Conservation (phyloP, 2,113 vertebrate species). For the Perca schrenkii region DNA sequence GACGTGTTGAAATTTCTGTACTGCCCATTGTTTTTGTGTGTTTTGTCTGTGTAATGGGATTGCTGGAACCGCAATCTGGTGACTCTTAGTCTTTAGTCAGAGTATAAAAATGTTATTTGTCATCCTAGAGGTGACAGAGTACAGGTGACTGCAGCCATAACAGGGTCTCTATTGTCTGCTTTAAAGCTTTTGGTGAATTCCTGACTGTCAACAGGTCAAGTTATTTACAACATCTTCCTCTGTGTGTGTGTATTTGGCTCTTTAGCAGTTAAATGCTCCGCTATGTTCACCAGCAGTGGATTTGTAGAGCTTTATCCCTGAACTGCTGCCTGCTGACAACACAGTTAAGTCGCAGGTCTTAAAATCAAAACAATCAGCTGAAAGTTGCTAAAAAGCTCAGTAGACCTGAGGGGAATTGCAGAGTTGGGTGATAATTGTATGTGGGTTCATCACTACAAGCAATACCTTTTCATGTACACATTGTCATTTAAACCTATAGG, state of each 20-base stretch:
- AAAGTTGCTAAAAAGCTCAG: background rate
- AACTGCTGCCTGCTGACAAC: too few relatives aligned
- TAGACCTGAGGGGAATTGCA: background rate
- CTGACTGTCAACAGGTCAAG: conserved; percentile 19
- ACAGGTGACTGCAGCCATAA: conserved; percentile 23
- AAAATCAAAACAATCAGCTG: background rate
- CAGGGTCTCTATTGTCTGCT: conserved; percentile 2
- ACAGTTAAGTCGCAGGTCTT: too few relatives aligned
- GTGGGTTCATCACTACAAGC: background rate
- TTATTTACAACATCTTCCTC: conserved; percentile 19
- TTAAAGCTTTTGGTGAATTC: conserved; percentile 44
- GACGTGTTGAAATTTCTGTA: background rate
- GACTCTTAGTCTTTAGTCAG: conserved; percentile 21
- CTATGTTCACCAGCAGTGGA: too few relatives aligned
- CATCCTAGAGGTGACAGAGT: conserved; percentile 14
- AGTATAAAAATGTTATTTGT: conserved; percentile 39
- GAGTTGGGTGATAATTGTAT: background rate
- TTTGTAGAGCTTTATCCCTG: too few relatives aligned
- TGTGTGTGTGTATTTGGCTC: too few relatives aligned
- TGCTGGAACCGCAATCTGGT: conserved; percentile 16
- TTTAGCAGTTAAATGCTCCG: too few relatives aligned
- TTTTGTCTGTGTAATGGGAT: conserved; percentile 13
- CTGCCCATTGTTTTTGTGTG: conserved; percentile 24
- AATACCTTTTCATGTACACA: background rate
- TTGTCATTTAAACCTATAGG: background rate